These are phyloP conservation scores for Lasioglossum baleicum DNA, from an alignment of 1,140 invertebrate genomes.

Conservation along the genomic window DNA sequence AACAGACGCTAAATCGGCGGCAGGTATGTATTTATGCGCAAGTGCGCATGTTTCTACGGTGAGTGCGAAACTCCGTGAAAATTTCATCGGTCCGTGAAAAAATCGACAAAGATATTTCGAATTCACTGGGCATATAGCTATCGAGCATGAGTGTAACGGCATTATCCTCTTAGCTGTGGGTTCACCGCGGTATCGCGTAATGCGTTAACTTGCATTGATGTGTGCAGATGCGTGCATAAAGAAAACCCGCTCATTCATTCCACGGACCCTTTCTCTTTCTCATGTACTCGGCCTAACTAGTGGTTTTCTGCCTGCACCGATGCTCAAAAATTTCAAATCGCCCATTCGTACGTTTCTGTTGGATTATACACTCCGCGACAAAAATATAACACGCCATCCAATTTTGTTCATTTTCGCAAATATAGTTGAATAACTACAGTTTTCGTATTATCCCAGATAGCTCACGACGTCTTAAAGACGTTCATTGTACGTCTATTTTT, in stretches of 20 bases:
- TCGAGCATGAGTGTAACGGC: conserved; percentile 43
- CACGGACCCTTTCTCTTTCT: neutral
- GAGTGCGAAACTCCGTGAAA: conserved; percentile 42
- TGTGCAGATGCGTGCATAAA: conserved; percentile 61
- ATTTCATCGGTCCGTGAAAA: conserved; percentile 48
- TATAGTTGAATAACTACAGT: no score
- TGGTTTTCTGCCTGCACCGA: neutral
- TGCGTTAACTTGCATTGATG: conserved; percentile 63
- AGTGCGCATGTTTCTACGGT: conserved; percentile 17
- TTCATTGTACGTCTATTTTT: no score
- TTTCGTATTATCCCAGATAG: no score
- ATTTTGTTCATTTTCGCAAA: no score
- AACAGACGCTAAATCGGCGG: conserved; percentile 26
- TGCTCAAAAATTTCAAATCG: neutral
- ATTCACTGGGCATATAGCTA: conserved; percentile 58
- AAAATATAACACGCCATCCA: no score
- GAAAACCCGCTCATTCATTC: conserved; percentile 36
- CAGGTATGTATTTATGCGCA: conserved; percentile 47
- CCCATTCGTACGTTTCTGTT: no score
- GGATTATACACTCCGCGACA: no score
- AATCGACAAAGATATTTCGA: conserved; percentile 63
- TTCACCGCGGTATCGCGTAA: conserved; percentile 44
- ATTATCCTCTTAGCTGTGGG: conserved; percentile 55
- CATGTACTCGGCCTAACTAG: neutral
- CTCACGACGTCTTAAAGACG: no score